Evolutionary conservation across 2,888 invertebrate genomes (phyloP), one percentile per base, ranked within the genome.

Genomic region (Cotesia congregata): DNA sequence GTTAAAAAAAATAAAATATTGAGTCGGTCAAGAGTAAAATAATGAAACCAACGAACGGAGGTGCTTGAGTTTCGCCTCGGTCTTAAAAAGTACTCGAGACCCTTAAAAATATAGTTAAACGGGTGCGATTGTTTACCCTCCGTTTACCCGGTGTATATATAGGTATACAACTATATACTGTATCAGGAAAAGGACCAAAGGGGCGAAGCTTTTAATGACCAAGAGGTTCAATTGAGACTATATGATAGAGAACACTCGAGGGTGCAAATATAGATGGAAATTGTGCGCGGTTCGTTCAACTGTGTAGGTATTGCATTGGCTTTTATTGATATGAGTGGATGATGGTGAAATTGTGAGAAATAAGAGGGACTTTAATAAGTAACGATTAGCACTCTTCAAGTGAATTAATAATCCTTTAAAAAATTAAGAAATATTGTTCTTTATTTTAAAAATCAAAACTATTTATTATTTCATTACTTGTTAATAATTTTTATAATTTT

Each of bases 111-210:
- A 40, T 15, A 41, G 41, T 41, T 17, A 15, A 68, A 50, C 40
- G n/a, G 68, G 68, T 68, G 41, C 68, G 68, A 68, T 68, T 68
- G 68, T 68, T 15, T 68, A 41, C 40, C 68, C 68, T 40, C 40
- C n/a, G 62, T 20, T 62, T 5, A 6, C 20, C 15, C n/a, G 50
- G 12, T 50, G 12, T 50, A 50, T 50, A 50, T 50, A 50, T 50
- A 41, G 6, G 9, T 41, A 50, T 12, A 50, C 12, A 50, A 67
- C 6, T 67, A 7, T 68, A 5, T 9, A 12, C 6, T 7, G 17
- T 40, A 41, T 17, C 17, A n/a, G 38, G 39, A n/a, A 40, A 40
- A 15, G 40, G 12, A 50, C 50, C 12, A 50, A 12, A 68, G 12
- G 17, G 15, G 40, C 7, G 40, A 40, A 17, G 40, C 17, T n/a